Percentiles rank a stretch among this genome's conserved stretches.
These are phyloP conservation scores for Eubasilissa regina DNA, from an alignment of 1,140 invertebrate genomes.

Conservation along the genomic window DNA sequence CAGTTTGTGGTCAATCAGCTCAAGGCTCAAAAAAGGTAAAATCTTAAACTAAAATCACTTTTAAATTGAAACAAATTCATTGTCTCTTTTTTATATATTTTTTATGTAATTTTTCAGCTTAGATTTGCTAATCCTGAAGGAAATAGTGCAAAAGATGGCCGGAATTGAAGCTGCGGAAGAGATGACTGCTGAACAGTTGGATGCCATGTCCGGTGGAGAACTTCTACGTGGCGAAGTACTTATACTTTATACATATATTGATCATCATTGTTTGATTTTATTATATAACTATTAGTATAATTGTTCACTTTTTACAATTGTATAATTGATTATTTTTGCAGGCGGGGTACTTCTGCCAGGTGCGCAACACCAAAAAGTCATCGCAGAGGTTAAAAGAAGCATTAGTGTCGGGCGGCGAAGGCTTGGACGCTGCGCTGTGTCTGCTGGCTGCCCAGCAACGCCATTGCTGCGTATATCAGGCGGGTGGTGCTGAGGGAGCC, in stretches of 20 bases:
- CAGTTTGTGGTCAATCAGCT: conserved; percentile 98
- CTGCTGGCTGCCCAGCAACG: conserved; percentile 97
- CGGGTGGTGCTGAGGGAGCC: conserved; percentile 73
- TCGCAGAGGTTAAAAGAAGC: conserved; percentile 97
- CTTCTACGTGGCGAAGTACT: conserved; percentile 91
- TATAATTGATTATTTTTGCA: not conserved
- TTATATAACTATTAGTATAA: conserved; percentile 32
- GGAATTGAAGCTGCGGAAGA: conserved; percentile 98
- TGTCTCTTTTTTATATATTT: not conserved
- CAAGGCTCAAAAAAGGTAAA: conserved; percentile 93
- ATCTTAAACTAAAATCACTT: too few species aligned
- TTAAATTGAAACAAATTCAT: not conserved
- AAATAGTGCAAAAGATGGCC: conserved; percentile 99
- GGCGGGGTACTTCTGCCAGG: conserved; percentile 95
- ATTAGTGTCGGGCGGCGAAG: conserved; percentile 84
- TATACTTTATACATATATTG: not conserved
- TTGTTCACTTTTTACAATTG: conserved; percentile 9
- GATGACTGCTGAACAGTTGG: conserved; percentile 95
- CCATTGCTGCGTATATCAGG: conserved; percentile 86
- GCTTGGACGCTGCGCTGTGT: conserved; percentile 94
- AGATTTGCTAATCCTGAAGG: conserved; percentile 95
- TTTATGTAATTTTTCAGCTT: conserved; percentile 74
- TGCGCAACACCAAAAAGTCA: conserved; percentile 96
- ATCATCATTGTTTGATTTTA: not conserved
- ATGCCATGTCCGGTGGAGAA: conserved; percentile 97